Base-by-base conservation (phyloP, 2,113 vertebrate genomes). In the Heterotis niloticus region DNA sequence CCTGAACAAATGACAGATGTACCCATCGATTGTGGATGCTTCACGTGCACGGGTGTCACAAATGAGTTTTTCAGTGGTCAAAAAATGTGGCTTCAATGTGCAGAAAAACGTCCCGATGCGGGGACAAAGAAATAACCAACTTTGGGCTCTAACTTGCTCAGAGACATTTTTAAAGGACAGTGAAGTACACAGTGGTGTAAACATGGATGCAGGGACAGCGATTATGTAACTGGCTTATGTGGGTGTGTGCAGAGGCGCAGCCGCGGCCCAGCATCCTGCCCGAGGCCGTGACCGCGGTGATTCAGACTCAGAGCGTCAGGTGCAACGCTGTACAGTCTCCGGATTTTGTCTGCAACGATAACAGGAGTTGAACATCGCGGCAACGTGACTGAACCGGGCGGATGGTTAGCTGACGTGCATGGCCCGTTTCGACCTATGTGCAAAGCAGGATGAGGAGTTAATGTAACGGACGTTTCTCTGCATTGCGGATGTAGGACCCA, bases 1-100 rank as follows among this genome's bases (percentile, higher is more conserved):
- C 94, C 96, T 98, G 28, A 54, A n/a, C 34, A 57, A 56, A 23
- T 12, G 56, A 57, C 11, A 57, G 12, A 17, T 23, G 51, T 23
- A 11, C 18, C 54, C 17, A 12, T 52, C 54, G 14, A 16, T 34
- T 70, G 13, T 14, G 5, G 23, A 52, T 14, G n/a, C 29, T 71
- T 26, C 51, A 34, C 7, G 62, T 28, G 16, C 16, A n/a, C 11
- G 20, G 23, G 20, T 59, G 62, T 23, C n/a, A 57, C 10, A 51
- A 51, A 24, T 60, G 54, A 23, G 34, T 44, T 44, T 44, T 44
- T 44, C 34, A 44, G 34, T 44, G 2, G 34, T 44, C 7, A 7
- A 1, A 52, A 44, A 67, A 23, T n/a, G 23, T 23, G 26, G n/a
- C n/a, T 26, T 23, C 29, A 5, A 67, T 62, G 56, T 20, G 23